phyloP scores from a whole-genome alignment of 2,113 vertebrate species.

The Brachyhypopomus gauderio region DNA sequence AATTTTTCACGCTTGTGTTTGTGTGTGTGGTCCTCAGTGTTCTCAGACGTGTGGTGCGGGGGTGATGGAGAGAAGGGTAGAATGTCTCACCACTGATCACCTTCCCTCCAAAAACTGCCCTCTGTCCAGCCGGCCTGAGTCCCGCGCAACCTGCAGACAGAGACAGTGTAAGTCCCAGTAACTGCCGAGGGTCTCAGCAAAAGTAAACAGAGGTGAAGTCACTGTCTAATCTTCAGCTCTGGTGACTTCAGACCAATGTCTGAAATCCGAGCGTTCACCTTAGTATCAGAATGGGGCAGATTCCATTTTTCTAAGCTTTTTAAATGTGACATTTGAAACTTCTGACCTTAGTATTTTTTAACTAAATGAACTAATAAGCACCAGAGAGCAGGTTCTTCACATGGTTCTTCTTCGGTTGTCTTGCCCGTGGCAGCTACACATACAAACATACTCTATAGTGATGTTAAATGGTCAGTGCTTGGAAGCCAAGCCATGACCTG shows the following conservation, averaged over 20 bases:
- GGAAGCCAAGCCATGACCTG: constrained; percentile 51
- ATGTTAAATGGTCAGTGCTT: constrained; percentile 58
- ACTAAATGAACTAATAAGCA: too few species aligned
- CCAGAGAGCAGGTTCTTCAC: too few species aligned
- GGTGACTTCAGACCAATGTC: not conserved
- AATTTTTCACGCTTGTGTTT: not conserved
- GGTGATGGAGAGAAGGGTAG: constrained; percentile 80
- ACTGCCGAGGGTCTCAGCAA: too few species aligned
- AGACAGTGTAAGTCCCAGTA: constrained; percentile 81
- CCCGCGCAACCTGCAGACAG: constrained; percentile 78
- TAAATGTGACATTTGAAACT: not conserved
- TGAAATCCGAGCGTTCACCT: not conserved
- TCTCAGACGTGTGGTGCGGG: constrained; percentile 88
- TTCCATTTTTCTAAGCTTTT: not conserved
- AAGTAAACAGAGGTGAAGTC: not conserved
- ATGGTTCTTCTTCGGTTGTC: constrained; percentile 9
- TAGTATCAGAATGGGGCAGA: not conserved
- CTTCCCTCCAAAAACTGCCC: constrained; percentile 80
- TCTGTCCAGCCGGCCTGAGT: constrained; percentile 79
- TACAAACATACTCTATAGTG: constrained; percentile 46
- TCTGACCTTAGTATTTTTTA: constrained; percentile 1
- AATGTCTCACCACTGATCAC: constrained; percentile 79
- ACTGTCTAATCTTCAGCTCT: not conserved
- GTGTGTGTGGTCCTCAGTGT: constrained; percentile 75
- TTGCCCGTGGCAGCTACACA: constrained; percentile 37